Percentiles rank a stretch among this genome's conserved stretches.
Evolutionary conservation across 2,888 invertebrate species (phyloP).

Genomic region (Lasioglossum villosulum): DNA sequence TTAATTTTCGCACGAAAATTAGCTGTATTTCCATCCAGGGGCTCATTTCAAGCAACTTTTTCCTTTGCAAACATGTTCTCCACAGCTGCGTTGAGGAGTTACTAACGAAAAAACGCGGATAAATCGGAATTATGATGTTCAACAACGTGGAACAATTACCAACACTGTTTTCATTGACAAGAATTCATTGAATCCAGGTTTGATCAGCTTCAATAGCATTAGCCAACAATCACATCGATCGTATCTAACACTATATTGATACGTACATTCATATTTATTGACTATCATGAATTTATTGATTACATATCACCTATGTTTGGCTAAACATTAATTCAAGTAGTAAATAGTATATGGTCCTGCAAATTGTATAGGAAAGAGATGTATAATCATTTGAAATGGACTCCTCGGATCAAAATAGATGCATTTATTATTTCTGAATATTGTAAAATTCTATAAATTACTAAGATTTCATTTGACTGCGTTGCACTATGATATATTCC

Average conservation of each 20-base stretch:
- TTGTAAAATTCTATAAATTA: not conserved
- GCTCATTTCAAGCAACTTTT: no score
- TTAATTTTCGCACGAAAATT: no score
- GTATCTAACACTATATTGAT: not conserved
- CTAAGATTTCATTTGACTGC: not conserved
- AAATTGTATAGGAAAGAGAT: not conserved
- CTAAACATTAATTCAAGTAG: not conserved
- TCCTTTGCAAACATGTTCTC: no score
- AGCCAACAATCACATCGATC: not conserved
- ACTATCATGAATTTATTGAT: not conserved
- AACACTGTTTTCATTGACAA: not conserved
- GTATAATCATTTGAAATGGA: not conserved
- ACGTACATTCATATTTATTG: not conserved
- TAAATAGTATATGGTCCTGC: not conserved
- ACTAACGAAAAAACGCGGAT: no score
- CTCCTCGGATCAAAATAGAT: not conserved
- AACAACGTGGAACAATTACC: not conserved
- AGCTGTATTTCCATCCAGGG: no score
- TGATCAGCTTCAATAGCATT: not conserved
- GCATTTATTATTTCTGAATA: not conserved
- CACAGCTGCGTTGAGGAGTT: no score
- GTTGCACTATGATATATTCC: not conserved
- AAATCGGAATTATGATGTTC: not conserved
- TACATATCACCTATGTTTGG: not conserved
- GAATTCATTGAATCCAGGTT: not conserved